Conservation (phyloP, 1,140 invertebrate species). For the Drosophila saltans region DNA sequence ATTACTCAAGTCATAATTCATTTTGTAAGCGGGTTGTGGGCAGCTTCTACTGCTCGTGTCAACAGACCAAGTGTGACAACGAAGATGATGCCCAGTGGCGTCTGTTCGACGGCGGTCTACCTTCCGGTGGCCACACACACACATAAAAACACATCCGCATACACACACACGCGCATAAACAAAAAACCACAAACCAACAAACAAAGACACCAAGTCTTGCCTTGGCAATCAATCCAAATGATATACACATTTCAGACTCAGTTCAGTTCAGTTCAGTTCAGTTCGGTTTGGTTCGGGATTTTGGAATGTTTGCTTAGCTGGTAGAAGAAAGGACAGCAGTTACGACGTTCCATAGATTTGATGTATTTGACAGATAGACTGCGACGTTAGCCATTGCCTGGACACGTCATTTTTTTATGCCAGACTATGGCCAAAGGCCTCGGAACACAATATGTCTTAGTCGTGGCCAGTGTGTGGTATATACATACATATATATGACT, state of each 20-base stretch:
- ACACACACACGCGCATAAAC: too few relatives aligned
- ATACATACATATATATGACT: slow-evolving; percentile 12
- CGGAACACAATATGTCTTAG: slow-evolving; percentile 68
- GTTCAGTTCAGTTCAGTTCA: slow-evolving; percentile 36
- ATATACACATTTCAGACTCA: slow-evolving; percentile 74
- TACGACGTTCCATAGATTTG: slow-evolving; percentile 41
- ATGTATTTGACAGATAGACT: slow-evolving; percentile 78
- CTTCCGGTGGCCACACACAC: slow-evolving; percentile 54
- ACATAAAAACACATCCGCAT: background rate
- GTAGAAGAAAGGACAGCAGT: slow-evolving; percentile 3
- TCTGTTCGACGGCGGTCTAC: slow-evolving; percentile 48
- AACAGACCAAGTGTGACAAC: slow-evolving; percentile 64
- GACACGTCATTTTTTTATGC: slow-evolving; percentile 50
- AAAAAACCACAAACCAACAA: slow-evolving; percentile 19
- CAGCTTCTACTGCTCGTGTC: slow-evolving; percentile 37
- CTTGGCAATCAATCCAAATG: slow-evolving; percentile 74
- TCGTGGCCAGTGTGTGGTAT: slow-evolving; percentile 48
- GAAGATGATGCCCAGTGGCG: slow-evolving; percentile 40
- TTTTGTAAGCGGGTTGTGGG: slow-evolving; percentile 23
- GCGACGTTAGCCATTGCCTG: slow-evolving; percentile 29
- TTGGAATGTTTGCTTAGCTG: slow-evolving; percentile 42
- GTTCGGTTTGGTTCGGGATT: slow-evolving; percentile 38
- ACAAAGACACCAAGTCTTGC: slow-evolving; percentile 44
- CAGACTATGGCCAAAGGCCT: slow-evolving; percentile 39
- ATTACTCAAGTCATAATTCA: slow-evolving; percentile 57